Conservation (phyloP, 2,888 invertebrate genomes). For the Thymelicus sylvestris region DNA sequence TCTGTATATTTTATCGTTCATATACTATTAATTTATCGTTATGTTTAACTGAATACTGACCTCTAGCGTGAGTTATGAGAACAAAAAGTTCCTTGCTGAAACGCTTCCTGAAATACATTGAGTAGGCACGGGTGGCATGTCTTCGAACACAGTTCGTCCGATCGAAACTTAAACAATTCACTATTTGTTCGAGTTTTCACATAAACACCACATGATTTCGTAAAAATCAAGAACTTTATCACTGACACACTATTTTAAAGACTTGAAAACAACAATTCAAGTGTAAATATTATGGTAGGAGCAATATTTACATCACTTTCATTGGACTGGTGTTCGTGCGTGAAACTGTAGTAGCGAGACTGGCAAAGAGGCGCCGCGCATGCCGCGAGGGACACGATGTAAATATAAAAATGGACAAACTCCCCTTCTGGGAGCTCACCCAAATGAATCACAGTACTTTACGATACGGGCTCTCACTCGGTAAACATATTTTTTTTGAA, state of each 20-base stretch:
- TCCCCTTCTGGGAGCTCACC: slow-evolving; percentile 81
- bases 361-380: slow-evolving; percentile 82
- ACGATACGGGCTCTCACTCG: slow-evolving; percentile 62
- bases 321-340: slow-evolving; percentile 79
- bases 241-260: slow-evolving; percentile 56
- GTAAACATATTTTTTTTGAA: slow-evolving; percentile 58
- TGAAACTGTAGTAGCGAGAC: slow-evolving; percentile 80
- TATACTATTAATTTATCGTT: slow-evolving; percentile 43
- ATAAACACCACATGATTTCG: slow-evolving; percentile 59
- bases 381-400: slow-evolving; percentile 80
- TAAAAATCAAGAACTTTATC: slow-evolving; percentile 54
- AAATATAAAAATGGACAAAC: slow-evolving; percentile 84
- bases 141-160: slow-evolving; percentile 64
- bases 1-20: slow-evolving; percentile 18
- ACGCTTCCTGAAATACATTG: slow-evolving; percentile 81
- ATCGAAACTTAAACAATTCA: slow-evolving; percentile 75
- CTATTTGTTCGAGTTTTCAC: slow-evolving; percentile 64
- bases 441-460: slow-evolving; percentile 79
- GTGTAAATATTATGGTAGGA: slow-evolving; percentile 77
- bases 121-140: slow-evolving; percentile 70
- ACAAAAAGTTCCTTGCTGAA: slow-evolving; percentile 81
- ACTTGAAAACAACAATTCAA: slow-evolving; percentile 73
- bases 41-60: slow-evolving; percentile 68
- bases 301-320: slow-evolving; percentile 81
- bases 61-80: slow-evolving; percentile 80